Base-by-base conservation (phyloP, 2,888 invertebrate genomes). In the Leptopilina myrica region DNA sequence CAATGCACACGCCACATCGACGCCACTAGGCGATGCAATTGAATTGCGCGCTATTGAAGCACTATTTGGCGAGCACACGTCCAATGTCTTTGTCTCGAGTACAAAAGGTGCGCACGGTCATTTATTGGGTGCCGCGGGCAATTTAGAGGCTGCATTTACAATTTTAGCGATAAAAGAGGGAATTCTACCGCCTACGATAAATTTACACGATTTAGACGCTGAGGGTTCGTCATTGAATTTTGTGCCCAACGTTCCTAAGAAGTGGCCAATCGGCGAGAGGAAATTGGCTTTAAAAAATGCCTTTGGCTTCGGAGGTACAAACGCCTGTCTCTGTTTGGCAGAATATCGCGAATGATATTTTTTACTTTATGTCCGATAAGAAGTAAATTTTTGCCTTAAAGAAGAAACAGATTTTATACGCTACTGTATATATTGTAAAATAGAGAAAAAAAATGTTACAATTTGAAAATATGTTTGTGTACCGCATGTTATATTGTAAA, bases 291-390 rank as follows among this genome's bases (percentile, higher is more conserved):
- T 99, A 76, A 98, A 98, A 92, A 99, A 99, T 93, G 98, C 99
- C 0, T 99, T 99, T 93, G 99, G 99, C 6, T 99, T 99, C 94
- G 99, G 99, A 78, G 99, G 99, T 65, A 99, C 99, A 4, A 99
- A 99, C 94, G 98, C 98, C 40, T 95, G 96, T 79, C 92, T 98
- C 64, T 97, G 97, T 92, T 92, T 95, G 82, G 92, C 92, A 59
- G 91, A 93, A 84, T 93, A 90, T 86, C 26, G 26, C 7, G 56
- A 73, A 73, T 73, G 12, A 67, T 11, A 14, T 3, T 33, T 33
- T 33, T 3, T 33, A 33, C 2, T 2, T 33, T 33, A 33, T 33
- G 33, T 33, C 3, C 3, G 33, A 33, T 33, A 33, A 33, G 3
- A 33, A 33, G 33, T 33, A 33, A 33, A 33, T 9, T 9, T 64